Base-by-base conservation (phyloP, 2,113 vertebrate species). In the Hemiscyllium ocellatum region DNA sequence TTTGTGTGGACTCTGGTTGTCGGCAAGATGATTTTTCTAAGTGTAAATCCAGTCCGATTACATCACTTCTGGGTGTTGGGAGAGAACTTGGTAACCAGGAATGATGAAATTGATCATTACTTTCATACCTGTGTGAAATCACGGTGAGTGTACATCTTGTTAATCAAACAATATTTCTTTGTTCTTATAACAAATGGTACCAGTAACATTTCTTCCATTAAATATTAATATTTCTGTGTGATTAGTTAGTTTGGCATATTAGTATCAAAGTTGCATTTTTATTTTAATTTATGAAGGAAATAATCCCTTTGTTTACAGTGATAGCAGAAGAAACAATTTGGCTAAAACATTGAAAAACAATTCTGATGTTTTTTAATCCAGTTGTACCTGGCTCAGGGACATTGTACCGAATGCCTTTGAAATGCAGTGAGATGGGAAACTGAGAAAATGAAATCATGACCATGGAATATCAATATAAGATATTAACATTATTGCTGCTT, bases 401-500 rank as follows among this genome's bases (percentile, higher is more conserved):
- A n/a, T 37, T 93, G 61, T 93, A 22, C 22, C 37, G 33, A 66
- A 37, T 93, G 61, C 61, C 66, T 66, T 93, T 66, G 20, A 93
- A 66, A n/a, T 66, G 15, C 86, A 66, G 17, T 68, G 37, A 22
- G 89, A 68, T 93, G 89, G 61, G n/a, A 19, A 91, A 91, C 89
- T 91, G 29, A 65, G 56, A 66, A 91, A 65, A 66, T 56, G 29
- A 66, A 66, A 66, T 56, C 89, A 66, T 33, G 89, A n/a, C 33
- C 89, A n/a, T 65, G n/a, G 33, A 37, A 66, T 93, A 93, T 93
- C 61, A 37, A 68, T 65, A 93, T n/a, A 66, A 68, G n/a, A 65
- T 93, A 93, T 93, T 93, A 93, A 20, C 61, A 37, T 91, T 91
- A 91, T 22, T 66, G 61, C 89, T 93, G 89, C 61, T 93, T 93